These are phyloP conservation scores for Acrocephalus scirpaceus DNA, from an alignment of 2,797 vertebrate genomes.

Conservation along the genomic window DNA sequence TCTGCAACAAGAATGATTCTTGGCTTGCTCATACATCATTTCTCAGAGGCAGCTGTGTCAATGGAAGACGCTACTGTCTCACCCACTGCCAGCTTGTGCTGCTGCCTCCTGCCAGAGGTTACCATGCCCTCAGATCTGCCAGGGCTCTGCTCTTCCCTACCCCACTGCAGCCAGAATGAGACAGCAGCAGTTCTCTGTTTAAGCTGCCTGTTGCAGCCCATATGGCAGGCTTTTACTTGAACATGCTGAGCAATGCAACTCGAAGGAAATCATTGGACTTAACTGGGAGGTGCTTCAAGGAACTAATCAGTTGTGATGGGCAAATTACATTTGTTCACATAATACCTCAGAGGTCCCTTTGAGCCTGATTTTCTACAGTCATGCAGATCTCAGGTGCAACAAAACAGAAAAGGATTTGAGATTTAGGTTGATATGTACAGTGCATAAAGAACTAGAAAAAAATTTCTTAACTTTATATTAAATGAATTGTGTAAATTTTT, in stretches of 20 bases:
- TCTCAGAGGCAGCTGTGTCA: neutral
- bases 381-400: neutral
- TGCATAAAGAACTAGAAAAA: neutral
- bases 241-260: neutral
- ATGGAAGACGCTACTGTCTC: neutral
- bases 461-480: fast-evolving
- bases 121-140: neutral
- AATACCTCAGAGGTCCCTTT: neutral
- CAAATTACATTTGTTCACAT: neutral
- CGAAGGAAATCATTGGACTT: neutral
- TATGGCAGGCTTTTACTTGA: neutral
- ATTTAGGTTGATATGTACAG: neutral
- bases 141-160: neutral
- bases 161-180: neutral
- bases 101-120: neutral
- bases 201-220: neutral
- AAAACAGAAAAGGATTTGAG: neutral
- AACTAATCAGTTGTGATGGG: neutral
- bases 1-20: neutral
- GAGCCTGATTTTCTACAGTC: neutral
- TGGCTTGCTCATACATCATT: neutral
- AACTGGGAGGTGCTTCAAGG: neutral
- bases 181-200: neutral
- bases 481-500: neutral
- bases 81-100: neutral